Evolutionary conservation across 2,888 invertebrate species (phyloP).

Genomic region (Thyatira batis): DNA sequence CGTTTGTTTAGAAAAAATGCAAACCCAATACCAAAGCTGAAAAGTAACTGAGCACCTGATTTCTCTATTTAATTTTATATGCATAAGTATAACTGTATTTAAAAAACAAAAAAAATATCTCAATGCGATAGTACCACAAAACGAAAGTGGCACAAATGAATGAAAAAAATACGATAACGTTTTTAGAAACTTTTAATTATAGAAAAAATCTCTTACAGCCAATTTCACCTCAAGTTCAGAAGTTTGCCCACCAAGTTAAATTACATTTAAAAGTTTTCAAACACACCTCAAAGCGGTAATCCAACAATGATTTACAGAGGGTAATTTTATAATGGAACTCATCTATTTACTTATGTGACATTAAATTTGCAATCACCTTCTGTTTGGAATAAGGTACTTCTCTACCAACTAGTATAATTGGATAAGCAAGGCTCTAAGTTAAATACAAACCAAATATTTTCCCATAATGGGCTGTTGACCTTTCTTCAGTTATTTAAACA

Average conservation of each 20-base stretch:
- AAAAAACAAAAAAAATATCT: constrained; percentile 12
- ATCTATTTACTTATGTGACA: neutral
- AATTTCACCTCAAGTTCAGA: constrained; percentile 37
- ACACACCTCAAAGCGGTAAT: constrained; percentile 37
- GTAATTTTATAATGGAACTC: constrained; percentile 26
- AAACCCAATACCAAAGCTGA: too few species aligned
- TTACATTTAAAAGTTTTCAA: constrained; percentile 51
- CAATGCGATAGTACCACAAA: constrained; percentile 21
- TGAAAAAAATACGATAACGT: constrained; percentile 29
- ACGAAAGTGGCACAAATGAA: constrained; percentile 21
- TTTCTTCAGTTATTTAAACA: too few species aligned
- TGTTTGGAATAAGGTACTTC: too few species aligned
- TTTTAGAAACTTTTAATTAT: constrained; percentile 51
- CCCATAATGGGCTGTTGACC: too few species aligned
- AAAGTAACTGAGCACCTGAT: too few species aligned
- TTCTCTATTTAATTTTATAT: too few species aligned
- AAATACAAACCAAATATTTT: too few species aligned
- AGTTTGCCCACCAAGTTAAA: constrained; percentile 41
- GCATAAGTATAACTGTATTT: too few species aligned
- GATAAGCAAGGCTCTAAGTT: too few species aligned
- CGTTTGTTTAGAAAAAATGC: too few species aligned
- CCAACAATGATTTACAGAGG: constrained; percentile 47
- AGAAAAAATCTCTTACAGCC: constrained; percentile 41
- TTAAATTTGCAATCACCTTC: neutral
- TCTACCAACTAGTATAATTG: too few species aligned